Evolutionary conservation across 2,888 invertebrate species (phyloP).

Genomic region (Eudemis profundana): DNA sequence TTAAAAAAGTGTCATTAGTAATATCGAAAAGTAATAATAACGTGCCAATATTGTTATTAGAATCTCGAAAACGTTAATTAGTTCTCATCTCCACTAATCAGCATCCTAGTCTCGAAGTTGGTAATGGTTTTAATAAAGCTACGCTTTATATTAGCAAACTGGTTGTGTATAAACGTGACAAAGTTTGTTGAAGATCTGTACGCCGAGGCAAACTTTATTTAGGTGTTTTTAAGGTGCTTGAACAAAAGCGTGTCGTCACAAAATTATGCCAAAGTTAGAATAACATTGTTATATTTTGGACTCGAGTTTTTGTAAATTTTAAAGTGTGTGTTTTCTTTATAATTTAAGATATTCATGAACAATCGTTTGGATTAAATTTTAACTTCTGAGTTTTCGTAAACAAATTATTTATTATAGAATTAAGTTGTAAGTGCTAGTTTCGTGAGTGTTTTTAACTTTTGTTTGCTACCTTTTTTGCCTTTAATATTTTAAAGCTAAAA

Average conservation of each 20-base stretch:
- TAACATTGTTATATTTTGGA: constrained; percentile 45
- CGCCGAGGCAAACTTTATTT: constrained; percentile 23
- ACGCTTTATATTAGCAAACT: constrained; percentile 21
- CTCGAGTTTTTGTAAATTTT: constrained; percentile 41
- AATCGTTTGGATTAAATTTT: constrained; percentile 43
- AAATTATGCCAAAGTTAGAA: constrained; percentile 78
- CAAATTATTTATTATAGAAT: constrained; percentile 39
- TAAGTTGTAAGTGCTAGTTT: constrained; percentile 46
- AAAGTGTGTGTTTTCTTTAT: constrained; percentile 27
- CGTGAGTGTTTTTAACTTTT: constrained; percentile 41
- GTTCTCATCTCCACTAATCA: constrained; percentile 35
- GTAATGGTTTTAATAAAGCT: background rate
- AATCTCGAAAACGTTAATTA: constrained; percentile 40
- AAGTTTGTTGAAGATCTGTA: constrained; percentile 25
- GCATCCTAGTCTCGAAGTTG: constrained; percentile 27
- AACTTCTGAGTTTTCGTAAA: constrained; percentile 18
- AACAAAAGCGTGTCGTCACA: constrained; percentile 66
- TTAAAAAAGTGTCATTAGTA: constrained; percentile 9
- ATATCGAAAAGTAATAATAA: constrained; percentile 5
- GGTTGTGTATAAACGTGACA: background rate
- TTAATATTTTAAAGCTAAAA: constrained; percentile 59
- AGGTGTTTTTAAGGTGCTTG: constrained; percentile 18
- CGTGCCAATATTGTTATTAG: constrained; percentile 42
- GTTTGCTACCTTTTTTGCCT: constrained; percentile 58
- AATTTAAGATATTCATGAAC: constrained; percentile 43